Evolutionary conservation across 2,113 vertebrate species (phyloP).

Genomic region (Mirounga angustirostris): DNA sequence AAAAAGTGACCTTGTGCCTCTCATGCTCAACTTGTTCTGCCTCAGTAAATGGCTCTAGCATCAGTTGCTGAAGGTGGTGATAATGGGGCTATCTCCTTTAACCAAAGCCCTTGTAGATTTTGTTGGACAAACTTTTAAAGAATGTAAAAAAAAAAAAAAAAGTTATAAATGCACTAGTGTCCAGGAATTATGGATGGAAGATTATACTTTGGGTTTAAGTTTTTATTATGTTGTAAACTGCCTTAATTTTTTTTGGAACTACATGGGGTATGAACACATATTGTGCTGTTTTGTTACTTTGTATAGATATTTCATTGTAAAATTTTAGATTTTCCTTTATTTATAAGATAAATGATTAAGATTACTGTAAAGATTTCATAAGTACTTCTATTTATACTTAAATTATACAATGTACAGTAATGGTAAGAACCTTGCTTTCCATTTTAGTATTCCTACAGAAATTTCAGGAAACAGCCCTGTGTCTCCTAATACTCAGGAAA

Average conservation of each 20-base stretch:
- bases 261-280: background rate
- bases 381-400: background rate
- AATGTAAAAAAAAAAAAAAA: background rate
- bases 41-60: background rate
- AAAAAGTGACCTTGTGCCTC: background rate
- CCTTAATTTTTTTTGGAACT: background rate
- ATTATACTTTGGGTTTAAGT: background rate
- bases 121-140: conserved; percentile 20
- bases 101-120: background rate
- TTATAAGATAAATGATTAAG: conserved; percentile 35
- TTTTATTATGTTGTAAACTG: conserved; percentile 38
- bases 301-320: background rate
- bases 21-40: background rate
- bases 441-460: conserved; percentile 88
- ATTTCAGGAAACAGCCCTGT: conserved; percentile 89
- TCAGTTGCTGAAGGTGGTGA: background rate
- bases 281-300: background rate
- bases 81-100: background rate
- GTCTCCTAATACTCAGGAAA: conserved; percentile 93
- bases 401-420: background rate
- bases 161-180: background rate
- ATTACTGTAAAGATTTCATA: conserved; percentile 20
- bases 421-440: conserved; percentile 26
- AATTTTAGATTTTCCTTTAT: conserved; percentile 44
- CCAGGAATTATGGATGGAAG: background rate